phyloP scores from a whole-genome alignment of 2,113 vertebrate species.

The Notechis scutatus region DNA sequence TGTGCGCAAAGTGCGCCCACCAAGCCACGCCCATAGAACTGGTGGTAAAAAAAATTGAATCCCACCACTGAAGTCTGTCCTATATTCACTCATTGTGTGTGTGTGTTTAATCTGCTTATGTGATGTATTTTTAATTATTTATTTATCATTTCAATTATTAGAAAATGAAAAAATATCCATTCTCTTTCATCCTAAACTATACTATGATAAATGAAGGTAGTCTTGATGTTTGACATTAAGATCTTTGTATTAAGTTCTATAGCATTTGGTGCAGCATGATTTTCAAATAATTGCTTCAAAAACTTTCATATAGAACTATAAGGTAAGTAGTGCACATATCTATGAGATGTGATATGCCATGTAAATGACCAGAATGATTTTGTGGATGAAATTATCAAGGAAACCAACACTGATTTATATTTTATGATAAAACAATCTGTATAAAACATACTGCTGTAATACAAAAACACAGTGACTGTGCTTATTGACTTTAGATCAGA shows the following conservation, averaged over 20 bases:
- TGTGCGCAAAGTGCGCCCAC: too few relatives aligned
- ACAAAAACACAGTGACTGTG: not conserved
- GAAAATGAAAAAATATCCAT: not conserved
- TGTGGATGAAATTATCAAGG: not conserved
- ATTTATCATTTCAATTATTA: not conserved
- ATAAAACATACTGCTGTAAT: not conserved
- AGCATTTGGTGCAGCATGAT: not conserved
- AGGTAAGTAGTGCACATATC: not conserved
- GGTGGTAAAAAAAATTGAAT: too few relatives aligned
- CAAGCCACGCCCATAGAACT: too few relatives aligned
- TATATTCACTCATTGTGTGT: not conserved
- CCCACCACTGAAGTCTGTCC: not conserved
- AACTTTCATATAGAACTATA: not conserved
- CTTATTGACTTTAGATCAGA: not conserved
- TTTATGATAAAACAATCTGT: not conserved
- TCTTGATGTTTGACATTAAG: not conserved
- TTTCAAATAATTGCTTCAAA: not conserved
- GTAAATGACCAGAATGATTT: not conserved
- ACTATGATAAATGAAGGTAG: not conserved
- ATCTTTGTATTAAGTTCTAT: not conserved
- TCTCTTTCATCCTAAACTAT: not conserved
- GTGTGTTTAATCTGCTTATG: not conserved
- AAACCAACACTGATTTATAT: not conserved
- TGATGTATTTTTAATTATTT: not conserved
- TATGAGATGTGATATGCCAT: not conserved